Percentiles rank a stretch among this genome's conserved stretches.
Conservation (phyloP, 2,888 invertebrate species). For the Nasonia oneida region DNA sequence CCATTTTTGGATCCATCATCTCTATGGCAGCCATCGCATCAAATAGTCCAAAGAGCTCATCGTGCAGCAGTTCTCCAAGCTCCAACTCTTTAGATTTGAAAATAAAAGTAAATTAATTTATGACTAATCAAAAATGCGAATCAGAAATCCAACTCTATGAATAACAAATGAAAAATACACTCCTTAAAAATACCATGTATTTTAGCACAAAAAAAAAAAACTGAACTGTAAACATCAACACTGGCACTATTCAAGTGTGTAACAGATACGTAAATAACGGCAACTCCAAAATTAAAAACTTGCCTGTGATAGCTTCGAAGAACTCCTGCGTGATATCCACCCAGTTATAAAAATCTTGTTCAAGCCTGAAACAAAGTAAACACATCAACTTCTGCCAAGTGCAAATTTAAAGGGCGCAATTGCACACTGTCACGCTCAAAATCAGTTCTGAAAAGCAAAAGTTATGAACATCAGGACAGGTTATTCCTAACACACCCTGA, state of each 20-base stretch:
- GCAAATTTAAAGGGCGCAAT: background rate
- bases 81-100: slow-evolving; percentile 83
- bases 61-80: slow-evolving; percentile 94
- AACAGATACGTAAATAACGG: slow-evolving; percentile 21
- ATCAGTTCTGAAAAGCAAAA: slow-evolving; percentile 7
- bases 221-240: background rate
- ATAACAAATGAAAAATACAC: background rate
- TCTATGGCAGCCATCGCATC: slow-evolving; percentile 99
- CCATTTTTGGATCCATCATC: slow-evolving; percentile 99
- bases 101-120: background rate
- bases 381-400: background rate
- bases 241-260: background rate
- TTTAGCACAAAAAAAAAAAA: background rate
- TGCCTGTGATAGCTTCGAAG: slow-evolving; percentile 83
- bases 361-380: slow-evolving; percentile 68
- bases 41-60: slow-evolving; percentile 94
- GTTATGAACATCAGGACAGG: slow-evolving; percentile 24
- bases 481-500: background rate
- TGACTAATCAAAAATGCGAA: background rate
- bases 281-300: slow-evolving; percentile 57
- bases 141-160: background rate
- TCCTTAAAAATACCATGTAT: background rate
- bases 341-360: slow-evolving; percentile 83
- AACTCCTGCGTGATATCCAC: slow-evolving; percentile 85
- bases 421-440: slow-evolving; percentile 22